Percentiles rank a stretch among this genome's conserved stretches.
phyloP scores from a whole-genome alignment of 2,888 invertebrate species.

The Omphaloscelis lunosa region DNA sequence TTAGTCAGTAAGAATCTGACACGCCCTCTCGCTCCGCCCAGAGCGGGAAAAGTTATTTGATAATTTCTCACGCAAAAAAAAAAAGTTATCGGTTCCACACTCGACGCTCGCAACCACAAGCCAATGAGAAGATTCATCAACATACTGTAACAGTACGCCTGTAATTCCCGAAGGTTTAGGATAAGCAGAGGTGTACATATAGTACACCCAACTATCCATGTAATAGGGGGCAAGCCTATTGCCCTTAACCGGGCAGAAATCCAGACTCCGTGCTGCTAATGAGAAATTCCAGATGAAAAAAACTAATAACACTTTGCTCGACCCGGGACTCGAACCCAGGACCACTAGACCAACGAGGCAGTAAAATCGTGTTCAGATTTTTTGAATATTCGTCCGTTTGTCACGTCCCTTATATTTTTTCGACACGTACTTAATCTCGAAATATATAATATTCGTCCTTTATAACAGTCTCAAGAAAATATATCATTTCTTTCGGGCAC shows the following conservation, averaged over 20 bases:
- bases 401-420: neutral
- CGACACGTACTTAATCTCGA: conserved; percentile 4
- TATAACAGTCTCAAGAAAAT: neutral
- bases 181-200: too few relatives aligned
- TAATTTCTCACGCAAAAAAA: too few relatives aligned
- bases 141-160: neutral
- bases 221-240: too few relatives aligned
- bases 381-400: neutral
- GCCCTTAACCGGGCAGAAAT: too few relatives aligned
- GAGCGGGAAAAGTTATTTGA: too few relatives aligned
- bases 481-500: neutral
- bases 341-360: neutral
- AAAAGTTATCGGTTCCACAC: too few relatives aligned
- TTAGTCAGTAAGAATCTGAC: too few relatives aligned
- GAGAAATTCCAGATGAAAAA: neutral
- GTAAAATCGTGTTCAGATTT: neutral
- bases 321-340: neutral
- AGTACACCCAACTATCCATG: too few relatives aligned
- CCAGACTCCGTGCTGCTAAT: neutral
- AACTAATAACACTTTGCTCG: neutral
- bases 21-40: too few relatives aligned
- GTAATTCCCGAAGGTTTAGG: too few relatives aligned
- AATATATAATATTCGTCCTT: neutral
- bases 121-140: neutral
- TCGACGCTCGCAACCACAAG: neutral